Base-by-base conservation (phyloP, 2,888 invertebrate species). In the Drosophila quinaria region DNA sequence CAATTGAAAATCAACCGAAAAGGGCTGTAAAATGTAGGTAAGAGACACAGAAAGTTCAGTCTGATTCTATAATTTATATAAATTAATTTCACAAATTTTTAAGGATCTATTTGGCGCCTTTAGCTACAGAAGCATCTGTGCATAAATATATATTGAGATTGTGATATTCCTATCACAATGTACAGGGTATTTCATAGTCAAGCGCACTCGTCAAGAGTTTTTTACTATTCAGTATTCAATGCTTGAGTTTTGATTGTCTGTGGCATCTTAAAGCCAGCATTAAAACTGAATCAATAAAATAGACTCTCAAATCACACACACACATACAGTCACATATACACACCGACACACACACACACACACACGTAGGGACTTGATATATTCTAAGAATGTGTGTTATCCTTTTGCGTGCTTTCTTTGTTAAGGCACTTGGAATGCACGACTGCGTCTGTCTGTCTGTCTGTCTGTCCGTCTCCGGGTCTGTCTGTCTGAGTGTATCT, bases 341-440 rank as follows among this genome's bases (percentile, higher is more conserved):
- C n/a, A 25, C 22, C 22, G 10, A 39, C 35, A 15, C 13, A 31
- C 25, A 37, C n/a, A 17, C n/a, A 37, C 11, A 1, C 13, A 29
- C 13, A 9, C 13, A 29, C 15, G n/a, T 37, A 15, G 15, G 9
- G n/a, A n/a, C 33, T 17, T 33, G n/a, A 42, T 56, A 9, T 37
- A 47, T 51, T 22, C 42, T 10, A 31, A 17, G 17, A 25, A 25
- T 31, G 22, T 25, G 47, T 56, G 25, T 52, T 62, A 69, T 67
- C 67, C 69, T 44, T 61, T 19, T 22, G 22, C 44, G 63, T 44
- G 6, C 44, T 51, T 13, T 9, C 19, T 8, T 42, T 49, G 59
- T 52, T n/a, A 46, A 60, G 59, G 64, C 60, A 69, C 59, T 70
- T 66, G 50, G 50, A 65, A 70, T 85, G 82, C 82, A 72, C 70